Evolutionary conservation across 2,113 vertebrate genomes (phyloP).

Genomic region (Formicarius rufipectus): DNA sequence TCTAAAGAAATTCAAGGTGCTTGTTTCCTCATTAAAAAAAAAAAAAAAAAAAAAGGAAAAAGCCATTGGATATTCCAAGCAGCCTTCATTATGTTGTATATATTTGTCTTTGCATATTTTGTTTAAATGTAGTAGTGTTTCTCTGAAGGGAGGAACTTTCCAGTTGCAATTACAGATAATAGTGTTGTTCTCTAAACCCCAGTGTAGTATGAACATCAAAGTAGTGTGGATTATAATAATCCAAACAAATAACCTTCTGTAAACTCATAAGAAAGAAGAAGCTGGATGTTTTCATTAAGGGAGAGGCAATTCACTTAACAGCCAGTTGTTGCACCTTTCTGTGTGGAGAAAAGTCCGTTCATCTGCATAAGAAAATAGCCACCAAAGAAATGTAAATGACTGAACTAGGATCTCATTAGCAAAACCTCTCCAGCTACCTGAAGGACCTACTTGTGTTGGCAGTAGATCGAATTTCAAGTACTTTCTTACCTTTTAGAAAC

Average conservation of each 20-base stretch:
- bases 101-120: conserved; percentile 42
- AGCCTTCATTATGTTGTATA: background rate
- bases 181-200: conserved; percentile 50
- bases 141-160: conserved; percentile 24
- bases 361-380: conserved; percentile 68
- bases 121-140: conserved; percentile 28
- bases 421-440: conserved; percentile 48
- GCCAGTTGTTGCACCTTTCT: conserved; percentile 24
- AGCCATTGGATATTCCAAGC: background rate
- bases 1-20: background rate
- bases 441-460: conserved; percentile 35
- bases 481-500: conserved; percentile 58
- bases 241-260: conserved; percentile 59
- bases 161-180: conserved; percentile 47
- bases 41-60: background rate
- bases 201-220: conserved; percentile 45
- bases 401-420: conserved; percentile 48
- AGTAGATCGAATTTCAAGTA: conserved; percentile 57
- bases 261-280: conserved; percentile 21
- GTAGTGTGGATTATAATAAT: conserved; percentile 53
- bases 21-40: background rate
- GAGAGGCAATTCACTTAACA: conserved; percentile 45
- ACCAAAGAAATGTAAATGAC: conserved; percentile 56
- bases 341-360: background rate
- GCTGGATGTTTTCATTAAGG: conserved; percentile 36